Percentiles rank a stretch among this genome's conserved stretches.
Evolutionary conservation across 2,888 invertebrate species (phyloP).

Genomic region (Aspidiotus destructor): DNA sequence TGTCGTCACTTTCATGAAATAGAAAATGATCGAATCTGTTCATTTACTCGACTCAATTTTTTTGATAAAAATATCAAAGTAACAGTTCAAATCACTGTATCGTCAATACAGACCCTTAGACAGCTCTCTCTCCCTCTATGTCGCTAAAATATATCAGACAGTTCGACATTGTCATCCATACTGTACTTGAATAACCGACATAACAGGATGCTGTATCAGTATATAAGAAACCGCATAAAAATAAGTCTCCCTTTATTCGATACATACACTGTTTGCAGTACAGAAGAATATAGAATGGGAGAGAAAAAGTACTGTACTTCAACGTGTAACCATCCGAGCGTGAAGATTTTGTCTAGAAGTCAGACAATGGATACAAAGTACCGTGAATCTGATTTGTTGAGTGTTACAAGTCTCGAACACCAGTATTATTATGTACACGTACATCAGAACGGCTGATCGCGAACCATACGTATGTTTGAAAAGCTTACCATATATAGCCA

Average conservation of each 20-base stretch:
- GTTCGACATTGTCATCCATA: conserved; percentile 4
- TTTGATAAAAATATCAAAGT: no score
- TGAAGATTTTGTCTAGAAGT: conserved; percentile 24
- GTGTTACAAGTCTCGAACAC: no score
- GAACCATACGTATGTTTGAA: neutral
- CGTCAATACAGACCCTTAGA: no score
- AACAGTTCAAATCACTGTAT: no score
- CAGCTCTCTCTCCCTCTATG: no score
- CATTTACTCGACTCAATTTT: no score
- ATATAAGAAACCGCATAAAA: neutral
- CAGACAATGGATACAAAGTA: conserved; percentile 4
- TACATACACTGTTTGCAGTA: neutral
- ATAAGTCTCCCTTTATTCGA: neutral
- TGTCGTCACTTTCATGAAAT: no score
- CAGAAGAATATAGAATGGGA: neutral
- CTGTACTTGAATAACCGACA: neutral
- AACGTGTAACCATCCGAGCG: conserved; percentile 21
- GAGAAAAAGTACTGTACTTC: neutral
- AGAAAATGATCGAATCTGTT: no score
- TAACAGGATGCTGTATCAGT: neutral
- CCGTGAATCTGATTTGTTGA: conserved; percentile 1
- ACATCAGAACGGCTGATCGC: neutral
- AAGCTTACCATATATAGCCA: neutral
- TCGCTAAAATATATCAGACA: neutral
- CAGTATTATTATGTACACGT: neutral